These are phyloP conservation scores for Cephus sareptanus DNA, from an alignment of 2,888 invertebrate genomes.

Conservation along the genomic window DNA sequence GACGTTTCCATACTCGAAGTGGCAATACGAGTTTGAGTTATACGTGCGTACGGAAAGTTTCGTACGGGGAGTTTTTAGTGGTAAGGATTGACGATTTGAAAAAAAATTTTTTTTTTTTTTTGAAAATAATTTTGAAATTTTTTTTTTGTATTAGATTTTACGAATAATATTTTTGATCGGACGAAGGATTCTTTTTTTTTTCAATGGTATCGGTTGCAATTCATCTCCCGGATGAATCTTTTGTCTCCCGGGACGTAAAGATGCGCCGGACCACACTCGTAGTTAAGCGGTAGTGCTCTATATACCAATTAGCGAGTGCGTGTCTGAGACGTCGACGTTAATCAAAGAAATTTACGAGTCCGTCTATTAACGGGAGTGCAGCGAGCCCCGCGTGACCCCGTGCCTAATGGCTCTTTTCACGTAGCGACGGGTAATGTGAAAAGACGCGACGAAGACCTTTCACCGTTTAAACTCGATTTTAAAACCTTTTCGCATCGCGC, in stretches of 20 bases:
- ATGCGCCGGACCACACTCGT: neutral
- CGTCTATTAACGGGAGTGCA: conserved; percentile 11
- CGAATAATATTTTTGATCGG: neutral
- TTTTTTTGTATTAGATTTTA: neutral
- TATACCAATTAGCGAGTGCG: neutral
- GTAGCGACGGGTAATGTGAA: neutral
- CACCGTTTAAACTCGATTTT: conserved; percentile 8
- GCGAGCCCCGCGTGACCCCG: neutral
- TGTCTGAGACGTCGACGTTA: conserved; percentile 27
- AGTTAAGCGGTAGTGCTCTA: neutral
- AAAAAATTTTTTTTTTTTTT: neutral
- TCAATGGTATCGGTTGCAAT: neutral
- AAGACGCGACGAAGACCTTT: conserved; percentile 3
- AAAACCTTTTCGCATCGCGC: conserved; percentile 22
- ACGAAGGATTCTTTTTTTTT: too few species aligned
- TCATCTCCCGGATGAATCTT: neutral
- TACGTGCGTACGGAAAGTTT: neutral
- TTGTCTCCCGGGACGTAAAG: neutral
- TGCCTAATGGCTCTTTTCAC: neutral
- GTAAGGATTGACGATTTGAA: neutral
- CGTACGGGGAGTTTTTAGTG: neutral
- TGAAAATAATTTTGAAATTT: neutral
- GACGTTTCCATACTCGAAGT: neutral
- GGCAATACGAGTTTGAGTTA: neutral
- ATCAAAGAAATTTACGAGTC: conserved; percentile 42